phyloP scores from a whole-genome alignment of 1,140 invertebrate species.

The Varroa destructor region DNA sequence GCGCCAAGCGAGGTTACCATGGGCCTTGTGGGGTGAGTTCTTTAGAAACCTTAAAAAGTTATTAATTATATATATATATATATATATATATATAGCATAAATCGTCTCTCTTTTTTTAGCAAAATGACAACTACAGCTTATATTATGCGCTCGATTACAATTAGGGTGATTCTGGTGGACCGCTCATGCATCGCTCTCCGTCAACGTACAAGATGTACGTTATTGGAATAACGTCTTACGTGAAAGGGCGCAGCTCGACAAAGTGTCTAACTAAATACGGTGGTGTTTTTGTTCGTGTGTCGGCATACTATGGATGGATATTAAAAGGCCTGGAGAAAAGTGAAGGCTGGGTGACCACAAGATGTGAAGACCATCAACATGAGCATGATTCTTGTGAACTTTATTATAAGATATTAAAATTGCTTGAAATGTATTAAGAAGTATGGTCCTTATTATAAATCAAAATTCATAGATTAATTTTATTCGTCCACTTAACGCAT shows the following conservation, averaged over 20 bases:
- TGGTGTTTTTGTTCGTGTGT: slow-evolving; percentile 23
- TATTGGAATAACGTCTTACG: slow-evolving; percentile 27
- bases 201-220: slow-evolving; percentile 26
- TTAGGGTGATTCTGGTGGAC: slow-evolving; percentile 20
- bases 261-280: slow-evolving; percentile 25
- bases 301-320: slow-evolving; percentile 13
- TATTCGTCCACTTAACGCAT: too few relatives aligned
- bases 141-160: too few relatives aligned
- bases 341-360: slow-evolving; percentile 8
- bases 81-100: too few relatives aligned
- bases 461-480: too few relatives aligned
- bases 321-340: not conserved
- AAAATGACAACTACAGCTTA: too few relatives aligned
- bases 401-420: slow-evolving; percentile 17
- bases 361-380: slow-evolving; percentile 2
- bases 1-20: slow-evolving; percentile 8
- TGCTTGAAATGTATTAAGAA: slow-evolving; percentile 7
- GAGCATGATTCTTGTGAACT: slow-evolving; percentile 15
- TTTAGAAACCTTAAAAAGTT: too few relatives aligned
- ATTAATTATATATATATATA: too few relatives aligned
- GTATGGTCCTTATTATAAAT: too few relatives aligned
- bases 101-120: too few relatives aligned
- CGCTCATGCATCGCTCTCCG: slow-evolving; percentile 9
- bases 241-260: slow-evolving; percentile 24
- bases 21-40: slow-evolving; percentile 23